Evolutionary conservation across 1,140 invertebrate species (phyloP).

Genomic region (Rhagoletis zephyria): DNA sequence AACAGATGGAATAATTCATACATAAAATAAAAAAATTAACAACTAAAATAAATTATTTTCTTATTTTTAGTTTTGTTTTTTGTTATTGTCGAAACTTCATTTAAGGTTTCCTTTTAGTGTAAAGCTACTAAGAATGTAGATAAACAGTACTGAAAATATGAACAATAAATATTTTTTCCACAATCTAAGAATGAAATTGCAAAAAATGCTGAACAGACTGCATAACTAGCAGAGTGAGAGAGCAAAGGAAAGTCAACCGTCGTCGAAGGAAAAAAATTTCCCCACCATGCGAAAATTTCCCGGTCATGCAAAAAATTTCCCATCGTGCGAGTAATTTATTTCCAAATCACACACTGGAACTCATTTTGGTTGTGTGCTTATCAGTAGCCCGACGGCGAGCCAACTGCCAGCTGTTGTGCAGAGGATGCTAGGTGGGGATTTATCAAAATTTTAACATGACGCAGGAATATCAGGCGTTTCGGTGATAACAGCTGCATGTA

Average conservation of each 20-base stretch:
- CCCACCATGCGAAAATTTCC: too few species aligned
- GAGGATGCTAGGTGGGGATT: not conserved
- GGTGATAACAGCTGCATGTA: not conserved
- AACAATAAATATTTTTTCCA: not conserved
- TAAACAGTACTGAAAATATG: not conserved
- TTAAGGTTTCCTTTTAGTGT: too few species aligned
- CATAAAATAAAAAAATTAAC: too few species aligned
- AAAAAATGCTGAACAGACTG: not conserved
- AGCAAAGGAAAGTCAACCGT: not conserved
- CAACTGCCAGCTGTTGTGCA: not conserved
- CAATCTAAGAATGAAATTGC: not conserved
- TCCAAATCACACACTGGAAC: not conserved
- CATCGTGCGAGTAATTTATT: not conserved
- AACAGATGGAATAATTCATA: too few species aligned
- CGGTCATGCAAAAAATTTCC: not conserved
- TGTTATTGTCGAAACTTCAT: too few species aligned
- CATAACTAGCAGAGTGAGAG: not conserved
- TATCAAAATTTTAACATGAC: not conserved
- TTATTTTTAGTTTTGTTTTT: too few species aligned
- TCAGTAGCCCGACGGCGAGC: slow-evolving; percentile 5
- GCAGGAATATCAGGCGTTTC: not conserved
- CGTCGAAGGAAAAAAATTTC: not conserved
- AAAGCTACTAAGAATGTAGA: too few species aligned
- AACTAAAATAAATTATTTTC: too few species aligned
- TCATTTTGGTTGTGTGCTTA: not conserved